Evolutionary conservation across 2,797 vertebrate genomes (phyloP).

Genomic region (Delichon dasypus): DNA sequence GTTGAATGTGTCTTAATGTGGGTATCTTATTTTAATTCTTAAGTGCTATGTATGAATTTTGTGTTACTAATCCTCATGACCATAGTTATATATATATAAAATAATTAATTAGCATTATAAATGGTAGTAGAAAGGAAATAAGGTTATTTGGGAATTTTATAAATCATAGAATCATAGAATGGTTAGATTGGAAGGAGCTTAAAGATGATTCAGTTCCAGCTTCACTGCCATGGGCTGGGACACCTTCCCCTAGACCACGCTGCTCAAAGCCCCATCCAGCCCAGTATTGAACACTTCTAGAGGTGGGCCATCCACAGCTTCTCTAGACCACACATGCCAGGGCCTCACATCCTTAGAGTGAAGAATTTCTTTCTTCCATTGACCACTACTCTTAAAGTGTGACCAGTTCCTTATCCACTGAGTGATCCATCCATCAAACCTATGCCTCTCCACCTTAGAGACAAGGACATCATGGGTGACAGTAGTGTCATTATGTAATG

Average conservation of each 20-base stretch:
- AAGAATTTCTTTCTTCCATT: neutral
- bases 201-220: neutral
- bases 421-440: neutral
- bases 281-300: neutral
- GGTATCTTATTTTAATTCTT: neutral
- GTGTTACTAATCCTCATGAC: neutral
- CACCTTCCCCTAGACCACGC: neutral
- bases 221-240: neutral
- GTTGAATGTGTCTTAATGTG: neutral
- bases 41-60: neutral
- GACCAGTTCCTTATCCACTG: neutral
- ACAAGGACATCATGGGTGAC: neutral
- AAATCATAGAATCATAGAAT: neutral
- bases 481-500: neutral
- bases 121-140: neutral
- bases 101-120: neutral
- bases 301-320: neutral
- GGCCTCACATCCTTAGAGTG: neutral
- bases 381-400: neutral
- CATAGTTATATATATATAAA: neutral
- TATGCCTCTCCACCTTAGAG: neutral
- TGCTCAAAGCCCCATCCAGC: neutral
- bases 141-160: neutral
- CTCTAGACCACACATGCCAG: neutral
- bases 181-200: neutral